Conservation (phyloP, 2,113 vertebrate genomes). For the Nothoprocta pentlandii region DNA sequence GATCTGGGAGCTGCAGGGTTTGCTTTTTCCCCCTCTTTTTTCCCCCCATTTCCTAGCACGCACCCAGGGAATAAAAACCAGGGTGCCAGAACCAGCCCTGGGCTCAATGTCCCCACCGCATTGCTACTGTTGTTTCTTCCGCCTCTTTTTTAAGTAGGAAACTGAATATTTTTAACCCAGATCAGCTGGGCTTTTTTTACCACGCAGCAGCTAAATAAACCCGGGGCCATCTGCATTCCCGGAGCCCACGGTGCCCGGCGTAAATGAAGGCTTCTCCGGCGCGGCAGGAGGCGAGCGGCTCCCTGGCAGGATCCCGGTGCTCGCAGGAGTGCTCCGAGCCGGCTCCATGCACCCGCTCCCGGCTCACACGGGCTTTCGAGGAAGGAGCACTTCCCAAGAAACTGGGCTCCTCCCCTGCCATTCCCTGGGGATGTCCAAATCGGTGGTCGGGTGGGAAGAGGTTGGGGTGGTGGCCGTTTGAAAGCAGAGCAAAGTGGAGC, state of each 20-base stretch:
- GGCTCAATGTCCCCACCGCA: not conserved
- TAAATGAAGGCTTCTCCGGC: not conserved
- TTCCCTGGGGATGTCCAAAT: not conserved
- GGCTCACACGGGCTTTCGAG: not conserved
- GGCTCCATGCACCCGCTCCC: no score
- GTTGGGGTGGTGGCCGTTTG: not conserved
- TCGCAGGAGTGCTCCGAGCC: not conserved
- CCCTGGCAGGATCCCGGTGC: not conserved
- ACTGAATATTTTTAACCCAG: not conserved
- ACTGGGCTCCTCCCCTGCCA: accelerated
- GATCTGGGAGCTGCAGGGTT: conserved; percentile 68
- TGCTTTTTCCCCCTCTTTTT: conserved; percentile 17
- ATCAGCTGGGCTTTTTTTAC: not conserved
- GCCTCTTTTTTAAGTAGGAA: not conserved
- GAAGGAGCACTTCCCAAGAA: not conserved
- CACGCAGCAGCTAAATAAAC: conserved; percentile 15
- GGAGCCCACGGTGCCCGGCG: accelerated
- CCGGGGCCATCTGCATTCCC: not conserved
- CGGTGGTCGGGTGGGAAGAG: not conserved
- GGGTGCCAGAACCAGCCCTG: conserved; percentile 10
- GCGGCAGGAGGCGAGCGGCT: not conserved
- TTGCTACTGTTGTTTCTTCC: not conserved
- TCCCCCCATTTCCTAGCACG: not conserved
- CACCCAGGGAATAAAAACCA: conserved; percentile 52
- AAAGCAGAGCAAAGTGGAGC: not conserved